Conservation (phyloP, 2,113 vertebrate genomes). For the Speoplatyrhinus poulsoni region DNA sequence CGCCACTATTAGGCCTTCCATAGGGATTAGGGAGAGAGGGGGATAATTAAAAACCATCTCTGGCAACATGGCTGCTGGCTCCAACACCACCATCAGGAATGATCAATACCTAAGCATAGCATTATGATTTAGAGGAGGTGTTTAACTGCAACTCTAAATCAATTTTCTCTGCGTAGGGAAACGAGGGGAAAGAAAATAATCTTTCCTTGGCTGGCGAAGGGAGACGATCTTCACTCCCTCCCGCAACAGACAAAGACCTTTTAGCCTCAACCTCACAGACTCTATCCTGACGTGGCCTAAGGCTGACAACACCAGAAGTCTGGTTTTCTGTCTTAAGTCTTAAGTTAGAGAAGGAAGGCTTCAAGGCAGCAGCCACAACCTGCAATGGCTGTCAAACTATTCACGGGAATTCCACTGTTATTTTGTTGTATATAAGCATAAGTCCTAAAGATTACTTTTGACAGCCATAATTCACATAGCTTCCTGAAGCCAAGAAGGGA, state of each 20-base stretch:
- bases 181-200: constrained; percentile 26
- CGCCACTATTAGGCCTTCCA: constrained; percentile 66
- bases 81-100: constrained; percentile 41
- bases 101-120: constrained; percentile 72
- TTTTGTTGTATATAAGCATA: constrained; percentile 38
- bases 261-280: background rate
- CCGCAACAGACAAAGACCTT: constrained; percentile 52
- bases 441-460: constrained; percentile 19
- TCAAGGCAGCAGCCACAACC: too few species aligned
- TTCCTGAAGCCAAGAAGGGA: constrained; percentile 4
- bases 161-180: constrained; percentile 48
- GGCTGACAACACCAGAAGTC: constrained; percentile 18
- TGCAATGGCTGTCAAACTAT: too few species aligned
- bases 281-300: background rate
- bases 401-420: constrained; percentile 7
- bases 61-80: constrained; percentile 44
- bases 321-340: background rate
- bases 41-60: constrained; percentile 70
- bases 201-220: constrained; percentile 36
- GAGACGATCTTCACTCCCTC: constrained; percentile 49
- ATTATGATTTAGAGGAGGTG: constrained; percentile 72
- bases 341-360: too few species aligned
- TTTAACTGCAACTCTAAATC: constrained; percentile 68
- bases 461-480: too few species aligned
- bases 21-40: constrained; percentile 43